Percentiles rank a stretch among this genome's conserved stretches.
These are phyloP conservation scores for Druceiella hillmani DNA, from an alignment of 2,888 invertebrate species.

Conservation along the genomic window DNA sequence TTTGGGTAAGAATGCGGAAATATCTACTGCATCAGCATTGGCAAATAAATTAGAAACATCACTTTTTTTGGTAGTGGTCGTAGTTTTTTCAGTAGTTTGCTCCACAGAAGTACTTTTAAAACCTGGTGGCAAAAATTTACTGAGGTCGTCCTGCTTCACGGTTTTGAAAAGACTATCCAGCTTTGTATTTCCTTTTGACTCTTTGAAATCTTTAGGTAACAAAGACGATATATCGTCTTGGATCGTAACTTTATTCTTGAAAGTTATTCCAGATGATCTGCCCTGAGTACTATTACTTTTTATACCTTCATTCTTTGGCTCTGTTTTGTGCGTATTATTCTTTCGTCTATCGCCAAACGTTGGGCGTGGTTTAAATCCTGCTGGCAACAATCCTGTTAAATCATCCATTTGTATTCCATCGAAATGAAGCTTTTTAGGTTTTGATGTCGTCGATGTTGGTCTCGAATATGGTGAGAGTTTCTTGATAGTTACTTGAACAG, in stretches of 20 bases:
- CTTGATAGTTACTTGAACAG: slow-evolving; percentile 57
- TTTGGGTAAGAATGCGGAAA: slow-evolving; percentile 57
- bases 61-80: slow-evolving; percentile 31
- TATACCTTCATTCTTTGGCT: slow-evolving; percentile 28
- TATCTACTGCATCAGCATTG: slow-evolving; percentile 40
- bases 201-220: slow-evolving; percentile 50
- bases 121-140: slow-evolving; percentile 60
- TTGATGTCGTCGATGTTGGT: slow-evolving; percentile 32
- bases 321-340: slow-evolving; percentile 37
- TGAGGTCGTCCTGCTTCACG: slow-evolving; percentile 51
- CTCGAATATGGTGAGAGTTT: slow-evolving; percentile 56
- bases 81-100: slow-evolving; percentile 32
- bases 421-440: slow-evolving; percentile 39
- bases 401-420: slow-evolving; percentile 55
- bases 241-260: slow-evolving; percentile 53
- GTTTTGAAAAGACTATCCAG: slow-evolving; percentile 42
- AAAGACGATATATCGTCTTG: slow-evolving; percentile 49
- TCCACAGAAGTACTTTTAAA: too few species aligned
- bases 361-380: slow-evolving; percentile 54
- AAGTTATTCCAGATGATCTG: slow-evolving; percentile 48
- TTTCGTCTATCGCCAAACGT: slow-evolving; percentile 51
- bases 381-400: slow-evolving; percentile 54
- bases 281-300: slow-evolving; percentile 42
- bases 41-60: slow-evolving; percentile 30
- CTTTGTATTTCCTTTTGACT: slow-evolving; percentile 36